Evolutionary conservation across 2,888 invertebrate genomes (phyloP), one percentile per base, ranked within the genome.

Genomic region (Drosophila eohydei): DNA sequence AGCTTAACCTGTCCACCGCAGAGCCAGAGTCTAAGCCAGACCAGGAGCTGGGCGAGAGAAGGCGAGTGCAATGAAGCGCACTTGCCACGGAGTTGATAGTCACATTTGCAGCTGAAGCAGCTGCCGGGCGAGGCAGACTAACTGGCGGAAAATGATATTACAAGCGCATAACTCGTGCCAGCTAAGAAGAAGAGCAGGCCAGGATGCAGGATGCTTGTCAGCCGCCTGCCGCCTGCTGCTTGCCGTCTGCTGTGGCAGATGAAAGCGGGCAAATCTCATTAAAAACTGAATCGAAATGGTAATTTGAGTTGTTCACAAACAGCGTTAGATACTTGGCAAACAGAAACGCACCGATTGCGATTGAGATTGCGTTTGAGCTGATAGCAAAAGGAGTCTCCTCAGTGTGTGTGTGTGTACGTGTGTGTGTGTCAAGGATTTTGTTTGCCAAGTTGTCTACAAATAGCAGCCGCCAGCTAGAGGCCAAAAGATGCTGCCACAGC

Each of bases 241-340:
- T 30, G 40, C 44, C 52, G 59, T 12, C 7, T 40, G 32, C 44
- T 38, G 56, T 64, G 71, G 62, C 86, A 85, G 80, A 74, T 89
- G 80, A 80, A 71, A 69, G 64, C 62, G 54, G 62, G 69, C 84
- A 88, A 90, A 86, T 90, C 86, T 90, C 86, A 90, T 86, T 90
- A 88, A 79, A 64, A 79, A 83, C 80, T 83, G 87, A 86, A 86
- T 86, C 89, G 89, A 88, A 86, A 86, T 86, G 81, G 86, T 86
- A 86, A 86, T 86, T 88, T 79, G 86, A 86, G 90, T 85, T 85
- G 78, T 72, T 71, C 88, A 83, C 86, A 86, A 82, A 90, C 83
- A 86, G 71, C 81, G 48, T 6, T 16, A 88, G 71, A 80, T 44
- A 38, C 48, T 38, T 48, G 48, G 58, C 58, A 58, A 40, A 46